Percentiles rank a stretch among this genome's conserved stretches.
Evolutionary conservation across 2,888 invertebrate genomes (phyloP).

Genomic region (Neoscelio sp.): DNA sequence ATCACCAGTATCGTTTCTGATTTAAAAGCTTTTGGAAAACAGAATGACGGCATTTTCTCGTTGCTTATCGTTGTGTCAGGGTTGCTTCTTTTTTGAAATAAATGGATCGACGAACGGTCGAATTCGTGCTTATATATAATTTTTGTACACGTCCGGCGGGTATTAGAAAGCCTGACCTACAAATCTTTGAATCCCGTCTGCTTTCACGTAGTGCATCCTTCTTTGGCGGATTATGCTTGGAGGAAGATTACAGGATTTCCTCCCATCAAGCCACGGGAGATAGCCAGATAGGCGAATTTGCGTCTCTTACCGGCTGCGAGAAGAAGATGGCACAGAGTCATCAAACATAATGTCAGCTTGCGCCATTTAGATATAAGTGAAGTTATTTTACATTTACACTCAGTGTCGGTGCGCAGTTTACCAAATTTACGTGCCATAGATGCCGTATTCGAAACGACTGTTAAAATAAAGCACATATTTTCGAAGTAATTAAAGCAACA

Average conservation of each 20-base stretch:
- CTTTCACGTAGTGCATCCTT: conserved; percentile 72
- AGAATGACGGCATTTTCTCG: too few relatives aligned
- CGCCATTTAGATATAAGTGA: conserved; percentile 79
- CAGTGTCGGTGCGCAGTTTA: conserved; percentile 57
- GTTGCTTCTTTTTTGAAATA: too few relatives aligned
- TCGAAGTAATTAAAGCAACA: conserved; percentile 49
- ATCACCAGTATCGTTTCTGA: too few relatives aligned
- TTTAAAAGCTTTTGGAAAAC: too few relatives aligned
- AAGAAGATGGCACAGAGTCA: conserved; percentile 68
- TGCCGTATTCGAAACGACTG: conserved; percentile 45
- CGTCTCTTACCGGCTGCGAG: conserved; percentile 67
- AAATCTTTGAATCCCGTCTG: conserved; percentile 56
- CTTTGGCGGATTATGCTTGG: conserved; percentile 74
- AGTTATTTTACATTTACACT: conserved; percentile 79
- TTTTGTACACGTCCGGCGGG: conserved; percentile 19
- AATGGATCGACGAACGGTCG: too few relatives aligned
- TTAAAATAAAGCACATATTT: conserved; percentile 54
- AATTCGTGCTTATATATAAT: conserved; percentile 12
- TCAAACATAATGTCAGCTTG: conserved; percentile 72
- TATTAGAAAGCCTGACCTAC: conserved; percentile 46
- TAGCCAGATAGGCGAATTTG: conserved; percentile 68
- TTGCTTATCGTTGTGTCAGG: too few relatives aligned
- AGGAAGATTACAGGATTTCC: conserved; percentile 71
- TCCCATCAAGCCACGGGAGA: conserved; percentile 66
- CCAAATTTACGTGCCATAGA: conserved; percentile 48